Base-by-base conservation (phyloP, 2,113 vertebrate genomes). In the Entelurus aequoreus region DNA sequence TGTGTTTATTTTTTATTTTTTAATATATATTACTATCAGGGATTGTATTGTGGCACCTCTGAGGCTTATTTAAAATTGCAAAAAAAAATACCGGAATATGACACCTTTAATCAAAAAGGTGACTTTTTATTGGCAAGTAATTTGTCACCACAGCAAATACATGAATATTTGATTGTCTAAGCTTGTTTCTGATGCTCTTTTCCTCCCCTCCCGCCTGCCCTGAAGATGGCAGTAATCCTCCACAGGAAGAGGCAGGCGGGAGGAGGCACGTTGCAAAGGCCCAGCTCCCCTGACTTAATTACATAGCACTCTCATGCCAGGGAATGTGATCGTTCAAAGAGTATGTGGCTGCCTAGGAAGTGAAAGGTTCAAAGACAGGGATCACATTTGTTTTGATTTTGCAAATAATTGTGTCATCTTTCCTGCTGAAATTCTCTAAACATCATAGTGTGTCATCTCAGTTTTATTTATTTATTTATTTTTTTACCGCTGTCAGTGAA, bases 141-240 rank as follows among this genome's bases (percentile, higher is more conserved):
- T 71, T 52, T 11, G 5, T 69, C 50, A 65, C 49, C 13, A 48
- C n/a, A 68, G 44, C 48, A 19, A 44, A 21, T 64, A 62, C 48
- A 12, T 10, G 5, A 2, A 9, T n/a, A n/a, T 65, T 14, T 62
- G 61, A 68, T 62, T 62, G 35, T 51, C 21, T 51, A 37, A 16
- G 16, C 44, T 40, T 40, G 58, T 11, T 14, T 49, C 46, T 42
- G 15, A 54, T 53, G n/a, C 61, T 54, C 54, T 56, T 54, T 8
- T 48, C 12, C 5, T 14, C 15, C 60, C 35, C 19, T 40, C 28
- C 28, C 54, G 54, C 28, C 53, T 37, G 0, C 28, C 66, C 90
- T 80, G 75, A 75, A 89, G 88, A 86, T 88, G 90, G 90, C 88
- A 91, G 85, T 83, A 84, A 75, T 80, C 66, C 65, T 82, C 82